Evolutionary conservation across 2,888 invertebrate genomes (phyloP), one percentile per base, ranked within the genome.

Genomic region (Acrobasis consociella): DNA sequence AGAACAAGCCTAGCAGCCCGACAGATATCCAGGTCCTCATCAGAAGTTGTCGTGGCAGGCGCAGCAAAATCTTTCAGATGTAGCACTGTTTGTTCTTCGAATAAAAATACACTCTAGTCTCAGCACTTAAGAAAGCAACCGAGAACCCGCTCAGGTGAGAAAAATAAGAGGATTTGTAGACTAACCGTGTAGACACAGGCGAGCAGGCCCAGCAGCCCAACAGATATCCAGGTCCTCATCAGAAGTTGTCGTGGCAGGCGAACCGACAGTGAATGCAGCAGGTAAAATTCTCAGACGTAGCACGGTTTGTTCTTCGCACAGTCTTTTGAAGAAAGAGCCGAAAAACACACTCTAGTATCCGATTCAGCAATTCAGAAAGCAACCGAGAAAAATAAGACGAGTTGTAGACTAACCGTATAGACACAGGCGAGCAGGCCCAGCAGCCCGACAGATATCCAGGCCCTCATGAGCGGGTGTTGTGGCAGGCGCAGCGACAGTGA

Each of bases 261-360:
- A 83, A 84, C 68, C 75, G 80, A 65, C 82, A 83, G 7, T 65
- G 60, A 63, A 69, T 77, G 71, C 86, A 87, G 66, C 84, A 85
- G 51, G 66, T 63, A 62, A 83, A 65, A 82, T 79, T 82, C 62
- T 22, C 22, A 22, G 31, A 31, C 0, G 5, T 7, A 7, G 31
- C 31, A 31, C 31, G 5, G 31, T 31, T 7, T 8, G 31, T 5
- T 31, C 31, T 5, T 31, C 31, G 7, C 7, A 7, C 31, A 7
- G 31, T 31, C 2, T 31, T 31, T 5, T 31, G 8, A 31, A 31
- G 31, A 31, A 31, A 31, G 7, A 31, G 31, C 8, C 31, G 31
- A 31, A 8, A 31, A 31, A 31, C 31, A 31, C 22, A 22, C 22
- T 22, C 22, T 22, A 22, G 22, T 22, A 1, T 1, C 22, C 22